Conservation (phyloP, 1,140 invertebrate genomes). For the Lepidurus couesii region DNA sequence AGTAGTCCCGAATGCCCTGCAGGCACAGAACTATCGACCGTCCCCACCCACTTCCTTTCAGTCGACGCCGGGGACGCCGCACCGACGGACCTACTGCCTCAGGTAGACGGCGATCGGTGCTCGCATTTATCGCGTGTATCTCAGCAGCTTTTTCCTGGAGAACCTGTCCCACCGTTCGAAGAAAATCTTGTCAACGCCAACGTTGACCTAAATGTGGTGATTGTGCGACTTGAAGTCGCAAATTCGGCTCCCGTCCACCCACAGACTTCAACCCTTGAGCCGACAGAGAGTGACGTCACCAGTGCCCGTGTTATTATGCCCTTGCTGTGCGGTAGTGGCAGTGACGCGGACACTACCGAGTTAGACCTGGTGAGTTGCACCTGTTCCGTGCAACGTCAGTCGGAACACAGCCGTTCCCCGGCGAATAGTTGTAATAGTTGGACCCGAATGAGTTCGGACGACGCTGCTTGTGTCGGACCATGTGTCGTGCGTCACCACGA, state of each 20-base stretch:
- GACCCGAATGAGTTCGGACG: constrained; percentile 1
- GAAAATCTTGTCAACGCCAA: neutral
- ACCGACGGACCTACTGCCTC: constrained; percentile 9
- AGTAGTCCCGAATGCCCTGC: neutral
- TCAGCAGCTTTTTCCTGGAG: neutral
- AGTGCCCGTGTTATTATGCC: neutral
- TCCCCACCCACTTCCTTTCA: neutral
- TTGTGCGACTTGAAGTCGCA: neutral
- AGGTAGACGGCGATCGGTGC: neutral
- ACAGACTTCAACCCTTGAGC: neutral
- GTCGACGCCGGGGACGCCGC: constrained; percentile 15
- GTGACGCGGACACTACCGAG: neutral
- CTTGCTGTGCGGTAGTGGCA: constrained; percentile 1
- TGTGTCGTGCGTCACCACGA: constrained; percentile 24
- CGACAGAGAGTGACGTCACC: neutral
- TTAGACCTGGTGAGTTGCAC: constrained; percentile 4
- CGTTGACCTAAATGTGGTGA: neutral
- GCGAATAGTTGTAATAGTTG: neutral
- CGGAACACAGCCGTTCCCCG: neutral
- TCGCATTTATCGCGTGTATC: neutral
- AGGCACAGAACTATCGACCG: constrained; percentile 3
- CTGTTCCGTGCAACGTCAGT: constrained; percentile 14
- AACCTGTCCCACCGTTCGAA: neutral
- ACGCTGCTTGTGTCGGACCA: neutral
- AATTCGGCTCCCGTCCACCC: neutral